These are phyloP conservation scores for Tamias sibiricus DNA, from an alignment of 2,113 vertebrate genomes.

Conservation along the genomic window DNA sequence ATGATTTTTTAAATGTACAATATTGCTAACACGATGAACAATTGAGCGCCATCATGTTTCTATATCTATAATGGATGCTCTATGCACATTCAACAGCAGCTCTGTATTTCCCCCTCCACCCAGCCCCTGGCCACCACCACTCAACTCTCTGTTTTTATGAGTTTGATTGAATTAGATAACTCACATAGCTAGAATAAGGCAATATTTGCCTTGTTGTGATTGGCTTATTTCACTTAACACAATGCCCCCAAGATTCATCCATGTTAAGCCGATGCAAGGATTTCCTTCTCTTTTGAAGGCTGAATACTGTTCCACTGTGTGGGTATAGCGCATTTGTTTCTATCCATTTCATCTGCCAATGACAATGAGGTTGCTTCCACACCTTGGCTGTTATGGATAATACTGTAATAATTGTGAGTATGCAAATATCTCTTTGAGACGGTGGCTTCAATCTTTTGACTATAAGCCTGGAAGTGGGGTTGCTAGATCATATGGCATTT, in stretches of 20 bases:
- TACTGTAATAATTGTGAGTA: background rate
- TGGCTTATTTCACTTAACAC: background rate
- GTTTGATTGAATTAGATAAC: background rate
- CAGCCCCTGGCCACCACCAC: background rate
- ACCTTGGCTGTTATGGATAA: background rate
- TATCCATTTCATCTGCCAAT: too few species aligned
- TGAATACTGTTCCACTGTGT: background rate
- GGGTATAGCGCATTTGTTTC: background rate
- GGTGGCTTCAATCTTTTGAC: background rate
- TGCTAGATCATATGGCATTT: background rate
- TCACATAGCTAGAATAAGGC: background rate
- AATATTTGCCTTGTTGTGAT: background rate
- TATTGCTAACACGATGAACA: background rate
- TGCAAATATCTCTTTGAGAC: background rate
- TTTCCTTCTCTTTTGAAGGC: constrained; percentile 1
- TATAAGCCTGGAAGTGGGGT: background rate
- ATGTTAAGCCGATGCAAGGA: background rate
- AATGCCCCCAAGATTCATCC: background rate
- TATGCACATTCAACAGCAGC: background rate
- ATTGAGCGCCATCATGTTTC: background rate
- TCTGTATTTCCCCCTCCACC: accelerated
- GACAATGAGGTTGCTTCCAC: background rate
- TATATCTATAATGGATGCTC: background rate
- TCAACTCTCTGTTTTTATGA: background rate
- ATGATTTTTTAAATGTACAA: background rate